Conservation (phyloP, 2,113 vertebrate genomes). For the Callospermophilus lateralis region DNA sequence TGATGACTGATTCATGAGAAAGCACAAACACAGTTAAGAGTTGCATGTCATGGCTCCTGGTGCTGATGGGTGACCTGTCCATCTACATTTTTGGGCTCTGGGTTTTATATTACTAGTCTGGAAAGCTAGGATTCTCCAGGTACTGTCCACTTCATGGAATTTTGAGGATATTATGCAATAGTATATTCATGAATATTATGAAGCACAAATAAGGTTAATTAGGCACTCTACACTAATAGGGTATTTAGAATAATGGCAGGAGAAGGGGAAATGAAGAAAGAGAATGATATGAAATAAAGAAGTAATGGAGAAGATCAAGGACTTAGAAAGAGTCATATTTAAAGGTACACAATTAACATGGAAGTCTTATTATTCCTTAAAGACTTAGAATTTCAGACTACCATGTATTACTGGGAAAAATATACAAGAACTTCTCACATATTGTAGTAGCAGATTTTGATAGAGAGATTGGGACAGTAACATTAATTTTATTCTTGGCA, state of each 20-base stretch:
- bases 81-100: neutral
- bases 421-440: neutral
- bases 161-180: neutral
- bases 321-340: neutral
- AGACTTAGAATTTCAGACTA: neutral
- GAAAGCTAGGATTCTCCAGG: neutral
- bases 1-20: neutral
- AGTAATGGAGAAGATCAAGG: neutral
- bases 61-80: no score
- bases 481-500: constrained; percentile 4
- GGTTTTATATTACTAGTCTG: neutral
- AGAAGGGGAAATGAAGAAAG: neutral
- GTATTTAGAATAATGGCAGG: neutral
- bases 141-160: neutral
- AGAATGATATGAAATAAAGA: neutral
- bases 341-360: neutral
- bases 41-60: accelerated
- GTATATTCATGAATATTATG: neutral
- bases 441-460: neutral
- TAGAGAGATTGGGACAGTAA: neutral
- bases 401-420: neutral
- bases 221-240: neutral
- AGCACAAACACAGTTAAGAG: neutral
- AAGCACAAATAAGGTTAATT: neutral
- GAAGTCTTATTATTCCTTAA: neutral